A percentile compares a stretch with the other conserved stretches of the same genome.
Evolutionary conservation across 2,888 invertebrate genomes (phyloP).

Genomic region (Bursaphelenchus okinawaensis): DNA sequence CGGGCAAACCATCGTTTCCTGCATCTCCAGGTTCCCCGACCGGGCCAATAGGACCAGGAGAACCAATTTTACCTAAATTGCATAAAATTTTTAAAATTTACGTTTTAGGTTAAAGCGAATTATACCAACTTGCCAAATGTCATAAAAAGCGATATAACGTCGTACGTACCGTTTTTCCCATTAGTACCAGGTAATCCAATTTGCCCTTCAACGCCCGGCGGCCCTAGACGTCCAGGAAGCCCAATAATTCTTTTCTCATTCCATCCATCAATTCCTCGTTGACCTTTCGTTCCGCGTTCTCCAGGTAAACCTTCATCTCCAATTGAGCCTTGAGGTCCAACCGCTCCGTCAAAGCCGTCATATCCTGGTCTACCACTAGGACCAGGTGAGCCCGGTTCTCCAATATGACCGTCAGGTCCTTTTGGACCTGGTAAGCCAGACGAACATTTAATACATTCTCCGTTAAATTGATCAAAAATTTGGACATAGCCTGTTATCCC

Average conservation of each 20-base stretch:
- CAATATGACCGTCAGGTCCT: constrained; percentile 2
- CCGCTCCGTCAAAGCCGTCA: not conserved
- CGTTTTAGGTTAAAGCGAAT: too few relatives aligned
- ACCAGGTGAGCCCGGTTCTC: not conserved
- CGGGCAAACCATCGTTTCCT: not conserved
- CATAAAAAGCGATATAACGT: not conserved
- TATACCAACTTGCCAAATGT: not conserved
- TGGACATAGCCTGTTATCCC: not conserved
- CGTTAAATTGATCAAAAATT: not conserved
- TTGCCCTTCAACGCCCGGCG: not conserved
- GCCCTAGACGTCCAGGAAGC: not conserved
- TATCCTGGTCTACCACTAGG: not conserved
- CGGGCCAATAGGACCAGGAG: not conserved
- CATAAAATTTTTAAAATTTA: too few relatives aligned
- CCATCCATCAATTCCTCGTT: not conserved
- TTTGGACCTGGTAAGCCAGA: not conserved
- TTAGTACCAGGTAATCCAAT: not conserved
- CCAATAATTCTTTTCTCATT: not conserved
- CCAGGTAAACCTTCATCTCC: not conserved
- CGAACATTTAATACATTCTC: not conserved
- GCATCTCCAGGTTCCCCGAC: not conserved
- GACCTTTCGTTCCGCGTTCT: not conserved
- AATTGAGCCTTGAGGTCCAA: not conserved
- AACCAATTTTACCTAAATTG: not conserved
- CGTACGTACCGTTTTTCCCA: not conserved